Percentiles rank a stretch among this genome's conserved stretches.
phyloP scores from a whole-genome alignment of 1,140 invertebrate genomes.

The Penaeus vannamei region DNA sequence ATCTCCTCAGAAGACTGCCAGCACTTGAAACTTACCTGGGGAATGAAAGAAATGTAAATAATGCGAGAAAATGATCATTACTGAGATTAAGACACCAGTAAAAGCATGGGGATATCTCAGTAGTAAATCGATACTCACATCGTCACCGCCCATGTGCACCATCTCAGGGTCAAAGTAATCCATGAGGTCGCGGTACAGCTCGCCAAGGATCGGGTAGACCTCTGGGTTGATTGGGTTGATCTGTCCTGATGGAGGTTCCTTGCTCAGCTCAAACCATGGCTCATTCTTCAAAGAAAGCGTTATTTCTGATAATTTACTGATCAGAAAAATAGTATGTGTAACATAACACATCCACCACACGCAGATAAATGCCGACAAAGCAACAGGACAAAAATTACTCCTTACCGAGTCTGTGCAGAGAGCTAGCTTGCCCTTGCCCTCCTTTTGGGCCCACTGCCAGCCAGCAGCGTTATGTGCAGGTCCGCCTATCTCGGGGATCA shows the following conservation, averaged over 20 bases:
- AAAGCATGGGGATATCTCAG: background rate
- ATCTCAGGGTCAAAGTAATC: constrained; percentile 71
- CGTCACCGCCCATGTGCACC: constrained; percentile 92
- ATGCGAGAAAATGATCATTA: background rate
- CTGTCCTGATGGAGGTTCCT: constrained; percentile 83
- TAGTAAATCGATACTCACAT: constrained; percentile 74
- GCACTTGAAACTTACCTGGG: constrained; percentile 73
- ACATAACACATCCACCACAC: constrained; percentile 71
- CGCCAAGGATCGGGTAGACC: constrained; percentile 80
- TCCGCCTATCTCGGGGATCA: constrained; percentile 88
- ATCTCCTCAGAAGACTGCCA: constrained; percentile 83
- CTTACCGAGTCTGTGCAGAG: constrained; percentile 74
- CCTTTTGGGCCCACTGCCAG: constrained; percentile 82
- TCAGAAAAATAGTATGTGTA: background rate
- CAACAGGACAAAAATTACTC: background rate
- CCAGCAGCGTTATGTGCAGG: constrained; percentile 90
- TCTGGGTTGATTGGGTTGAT: constrained; percentile 83
- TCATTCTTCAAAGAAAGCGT: background rate
- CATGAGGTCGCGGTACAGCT: constrained; percentile 66
- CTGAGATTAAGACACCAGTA: background rate
- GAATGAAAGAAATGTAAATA: background rate
- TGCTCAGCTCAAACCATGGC: constrained; percentile 71
- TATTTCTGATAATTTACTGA: no score
- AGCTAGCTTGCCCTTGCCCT: constrained; percentile 74
- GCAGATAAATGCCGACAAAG: background rate